Percentiles rank a stretch among this genome's conserved stretches.
phyloP scores from a whole-genome alignment of 2,888 invertebrate species.

The Hetaerina titia region DNA sequence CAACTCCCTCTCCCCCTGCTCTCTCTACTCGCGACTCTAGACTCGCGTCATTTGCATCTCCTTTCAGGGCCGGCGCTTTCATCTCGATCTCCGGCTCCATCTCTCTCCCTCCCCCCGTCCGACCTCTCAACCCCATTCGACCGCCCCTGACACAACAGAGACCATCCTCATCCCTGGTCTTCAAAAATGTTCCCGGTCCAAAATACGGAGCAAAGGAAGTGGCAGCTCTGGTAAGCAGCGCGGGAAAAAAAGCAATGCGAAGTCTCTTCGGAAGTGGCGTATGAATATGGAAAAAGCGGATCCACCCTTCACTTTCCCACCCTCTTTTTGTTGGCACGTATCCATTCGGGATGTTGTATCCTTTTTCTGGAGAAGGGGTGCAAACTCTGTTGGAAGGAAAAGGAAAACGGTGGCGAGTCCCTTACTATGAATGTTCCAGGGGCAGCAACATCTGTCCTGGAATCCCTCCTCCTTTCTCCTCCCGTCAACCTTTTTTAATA shows the following conservation, averaged over 20 bases:
- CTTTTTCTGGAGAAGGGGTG: not conserved
- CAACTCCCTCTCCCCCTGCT: not conserved
- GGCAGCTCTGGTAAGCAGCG: not conserved
- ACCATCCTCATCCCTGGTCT: not conserved
- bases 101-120: not conserved
- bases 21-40: not conserved
- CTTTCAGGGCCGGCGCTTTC: not conserved
- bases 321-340: not conserved
- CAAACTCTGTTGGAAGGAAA: not conserved
- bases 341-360: not conserved
- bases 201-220: not conserved
- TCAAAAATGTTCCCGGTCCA: not conserved
- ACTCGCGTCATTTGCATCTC: not conserved
- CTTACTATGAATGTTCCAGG: not conserved
- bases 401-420: not conserved
- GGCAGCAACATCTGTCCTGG: not conserved
- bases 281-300: slow-evolving; percentile 30
- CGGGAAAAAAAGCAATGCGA: not conserved
- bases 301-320: not conserved
- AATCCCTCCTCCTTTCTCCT: not conserved
- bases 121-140: not conserved
- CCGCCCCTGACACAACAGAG: not conserved
- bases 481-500: no score
- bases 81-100: not conserved
- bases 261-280: not conserved